These are phyloP conservation scores for Eptesicus fuscus DNA, from an alignment of 2,113 vertebrate genomes.

Conservation along the genomic window DNA sequence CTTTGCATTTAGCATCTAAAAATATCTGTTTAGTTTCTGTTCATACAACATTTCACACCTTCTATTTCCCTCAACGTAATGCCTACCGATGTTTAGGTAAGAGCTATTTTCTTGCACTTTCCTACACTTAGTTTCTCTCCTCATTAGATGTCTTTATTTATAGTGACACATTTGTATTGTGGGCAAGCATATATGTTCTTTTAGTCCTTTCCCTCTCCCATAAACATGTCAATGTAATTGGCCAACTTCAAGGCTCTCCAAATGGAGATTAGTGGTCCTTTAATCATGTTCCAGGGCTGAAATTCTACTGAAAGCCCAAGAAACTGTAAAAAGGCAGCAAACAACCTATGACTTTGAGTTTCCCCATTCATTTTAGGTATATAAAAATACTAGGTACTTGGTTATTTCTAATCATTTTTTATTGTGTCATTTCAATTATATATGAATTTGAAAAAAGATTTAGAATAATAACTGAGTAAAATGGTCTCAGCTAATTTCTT, in stretches of 20 bases:
- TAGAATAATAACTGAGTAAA: conserved; percentile 14
- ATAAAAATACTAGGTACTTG: not conserved
- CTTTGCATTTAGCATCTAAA: not conserved
- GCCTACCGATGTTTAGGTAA: not conserved
- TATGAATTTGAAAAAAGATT: not conserved
- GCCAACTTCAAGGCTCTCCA: not conserved
- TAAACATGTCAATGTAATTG: not conserved
- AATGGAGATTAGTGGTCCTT: not conserved
- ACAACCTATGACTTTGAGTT: not conserved
- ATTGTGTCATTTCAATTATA: not conserved
- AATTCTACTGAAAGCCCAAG: conserved; percentile 1
- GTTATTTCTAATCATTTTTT: not conserved
- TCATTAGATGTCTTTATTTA: not conserved
- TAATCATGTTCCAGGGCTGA: not conserved
- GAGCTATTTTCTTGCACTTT: not conserved
- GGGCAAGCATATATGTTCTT: not conserved
- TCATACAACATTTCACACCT: not conserved
- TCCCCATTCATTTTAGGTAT: not conserved
- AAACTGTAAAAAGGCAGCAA: not conserved
- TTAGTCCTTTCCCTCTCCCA: not conserved
- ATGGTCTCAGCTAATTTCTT: not conserved
- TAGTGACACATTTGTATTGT: not conserved
- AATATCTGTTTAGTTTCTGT: not conserved
- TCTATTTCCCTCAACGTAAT: not conserved
- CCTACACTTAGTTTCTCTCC: not conserved